phyloP scores from a whole-genome alignment of 1,140 invertebrate genomes.

The Drosophila elegans region DNA sequence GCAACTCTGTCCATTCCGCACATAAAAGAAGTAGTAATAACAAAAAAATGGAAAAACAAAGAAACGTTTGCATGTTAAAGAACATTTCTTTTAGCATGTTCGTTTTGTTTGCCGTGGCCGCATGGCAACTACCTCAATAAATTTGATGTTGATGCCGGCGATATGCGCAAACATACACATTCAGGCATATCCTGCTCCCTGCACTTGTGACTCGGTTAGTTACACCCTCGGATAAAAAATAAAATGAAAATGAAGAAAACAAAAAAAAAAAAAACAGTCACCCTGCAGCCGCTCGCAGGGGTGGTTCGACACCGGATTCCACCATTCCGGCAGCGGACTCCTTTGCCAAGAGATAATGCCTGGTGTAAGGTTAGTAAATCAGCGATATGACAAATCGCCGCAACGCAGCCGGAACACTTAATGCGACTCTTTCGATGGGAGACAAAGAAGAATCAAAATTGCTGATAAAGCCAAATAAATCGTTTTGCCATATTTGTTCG shows the following conservation, averaged over 20 bases:
- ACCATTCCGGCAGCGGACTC: conserved; percentile 15
- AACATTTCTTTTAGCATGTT: conserved; percentile 15
- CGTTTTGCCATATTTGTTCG: conserved; percentile 57
- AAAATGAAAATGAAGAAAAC: conserved; percentile 6
- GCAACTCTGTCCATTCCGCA: conserved; percentile 24
- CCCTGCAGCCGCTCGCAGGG: conserved; percentile 24
- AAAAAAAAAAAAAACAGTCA: conserved; percentile 23
- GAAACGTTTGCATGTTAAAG: conserved; percentile 57
- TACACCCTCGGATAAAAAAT: conserved; percentile 39
- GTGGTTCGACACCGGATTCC: conserved; percentile 24
- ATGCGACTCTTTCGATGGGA: conserved; percentile 39
- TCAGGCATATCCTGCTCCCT: conserved; percentile 11
- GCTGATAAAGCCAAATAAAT: conserved; percentile 79
- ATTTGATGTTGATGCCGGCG: conserved; percentile 70
- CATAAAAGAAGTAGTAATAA: conserved; percentile 13
- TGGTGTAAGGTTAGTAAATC: conserved; percentile 77
- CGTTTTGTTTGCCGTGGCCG: conserved; percentile 48
- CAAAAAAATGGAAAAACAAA: conserved; percentile 7
- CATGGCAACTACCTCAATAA: conserved; percentile 78
- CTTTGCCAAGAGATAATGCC: conserved; percentile 65
- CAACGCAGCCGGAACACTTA: conserved; percentile 42
- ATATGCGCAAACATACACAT: conserved; percentile 48
- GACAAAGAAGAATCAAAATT: conserved; percentile 63
- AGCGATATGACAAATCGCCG: conserved; percentile 76
- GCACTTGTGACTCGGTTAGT: conserved; percentile 53